A percentile compares a stretch with the other conserved stretches of the same genome.
Evolutionary conservation across 2,888 invertebrate species (phyloP).

Genomic region (Sesamia inferens): DNA sequence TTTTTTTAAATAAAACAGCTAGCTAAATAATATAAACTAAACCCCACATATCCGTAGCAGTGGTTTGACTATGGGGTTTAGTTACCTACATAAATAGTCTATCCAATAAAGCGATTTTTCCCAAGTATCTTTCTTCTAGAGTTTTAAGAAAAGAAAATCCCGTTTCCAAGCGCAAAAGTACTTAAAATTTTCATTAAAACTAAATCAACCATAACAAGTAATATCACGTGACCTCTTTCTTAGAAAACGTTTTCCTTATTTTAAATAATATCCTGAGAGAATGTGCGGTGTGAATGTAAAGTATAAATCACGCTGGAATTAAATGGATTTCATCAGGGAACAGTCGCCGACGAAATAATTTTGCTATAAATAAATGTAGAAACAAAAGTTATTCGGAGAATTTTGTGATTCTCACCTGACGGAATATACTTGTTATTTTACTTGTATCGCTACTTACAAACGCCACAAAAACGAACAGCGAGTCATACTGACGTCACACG

Average conservation of each 20-base stretch:
- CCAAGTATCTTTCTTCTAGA: background rate
- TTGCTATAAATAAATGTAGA: constrained; percentile 52
- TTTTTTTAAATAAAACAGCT: too few species aligned
- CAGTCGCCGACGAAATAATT: constrained; percentile 36
- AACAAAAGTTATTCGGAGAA: constrained; percentile 30
- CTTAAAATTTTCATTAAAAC: constrained; percentile 37
- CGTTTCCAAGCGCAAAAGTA: background rate
- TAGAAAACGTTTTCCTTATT: constrained; percentile 38
- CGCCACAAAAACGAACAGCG: too few species aligned
- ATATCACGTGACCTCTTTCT: constrained; percentile 20
- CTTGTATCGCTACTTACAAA: background rate
- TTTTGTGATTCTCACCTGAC: constrained; percentile 4
- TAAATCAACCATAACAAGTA: constrained; percentile 34
- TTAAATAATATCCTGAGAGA: constrained; percentile 34
- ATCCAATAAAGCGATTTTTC: background rate
- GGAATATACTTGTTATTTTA: background rate
- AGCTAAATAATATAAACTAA: too few species aligned
- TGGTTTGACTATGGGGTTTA: too few species aligned
- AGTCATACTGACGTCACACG: too few species aligned
- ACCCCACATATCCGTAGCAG: too few species aligned
- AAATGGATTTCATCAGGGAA: constrained; percentile 43
- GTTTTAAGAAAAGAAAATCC: background rate
- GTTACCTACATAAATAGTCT: background rate
- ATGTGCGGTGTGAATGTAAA: constrained; percentile 40
- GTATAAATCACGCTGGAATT: constrained; percentile 39